Evolutionary conservation across 2,888 invertebrate species (phyloP), one percentile per base, ranked within the genome.

Genomic region (Bruchidius siliquastri): DNA sequence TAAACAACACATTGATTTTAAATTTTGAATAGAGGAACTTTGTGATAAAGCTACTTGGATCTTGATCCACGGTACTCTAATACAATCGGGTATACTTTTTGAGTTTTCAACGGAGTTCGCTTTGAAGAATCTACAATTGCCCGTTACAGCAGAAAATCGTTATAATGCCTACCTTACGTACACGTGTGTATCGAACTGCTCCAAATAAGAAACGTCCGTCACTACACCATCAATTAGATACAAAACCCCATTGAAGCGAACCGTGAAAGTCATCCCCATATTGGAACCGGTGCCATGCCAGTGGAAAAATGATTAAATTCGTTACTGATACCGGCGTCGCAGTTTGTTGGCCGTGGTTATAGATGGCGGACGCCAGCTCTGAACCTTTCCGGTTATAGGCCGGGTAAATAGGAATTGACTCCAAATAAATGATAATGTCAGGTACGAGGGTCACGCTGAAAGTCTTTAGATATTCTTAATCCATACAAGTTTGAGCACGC

Each of bases 291-390:
- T 68, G n/a, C 32, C 22, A 26, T 26, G 26, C 26, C 26, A 26
- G 26, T 49, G 49, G 49, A 49, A 74, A 73, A 74, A 74, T 73
- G 73, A 74, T 77, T 76, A 77, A 77, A 77, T 77, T 77, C 75
- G 78, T 78, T 78, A 74, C 76, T 78, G 78, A 78, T 76, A 78
- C 78, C 76, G 77, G 72, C 75, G 77, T 78, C 78, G 78, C 78
- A 78, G 77, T 78, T 78, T 78, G 78, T 78, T 78, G 73, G 75
- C 69, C 77, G 76, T 72, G 71, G 67, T n/a, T n/a, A 71, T 67
- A 67, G 67, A 72, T 68, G 69, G 73, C 67, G 71, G 70, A 32
- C 67, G 73, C 72, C 68, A 26, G 71, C 49, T 1, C 49, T 49
- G 6, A 49, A 49, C 6, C 49, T 18, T 1, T 18, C 49, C 0